Conservation (phyloP, 2,797 vertebrate genomes). For the Microchirus variegatus region DNA sequence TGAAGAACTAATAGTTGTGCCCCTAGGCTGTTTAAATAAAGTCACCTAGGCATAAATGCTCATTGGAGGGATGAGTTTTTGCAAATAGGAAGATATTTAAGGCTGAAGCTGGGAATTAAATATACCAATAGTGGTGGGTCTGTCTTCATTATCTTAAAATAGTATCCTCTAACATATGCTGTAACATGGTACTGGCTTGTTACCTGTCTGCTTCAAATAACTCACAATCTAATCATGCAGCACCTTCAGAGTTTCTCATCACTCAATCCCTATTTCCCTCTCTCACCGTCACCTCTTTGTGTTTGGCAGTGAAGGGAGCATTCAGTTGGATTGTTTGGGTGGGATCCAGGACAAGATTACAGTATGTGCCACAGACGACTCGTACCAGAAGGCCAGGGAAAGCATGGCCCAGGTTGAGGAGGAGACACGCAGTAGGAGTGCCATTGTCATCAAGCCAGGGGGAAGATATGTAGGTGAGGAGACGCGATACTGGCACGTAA, state of each 20-base stretch:
- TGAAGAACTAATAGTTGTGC: conserved; percentile 46
- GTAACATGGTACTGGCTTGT: background rate
- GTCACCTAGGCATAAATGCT: conserved; percentile 31
- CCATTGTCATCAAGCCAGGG: conserved; percentile 96
- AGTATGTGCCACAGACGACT: conserved; percentile 96
- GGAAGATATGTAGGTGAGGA: conserved; percentile 92
- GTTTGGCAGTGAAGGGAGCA: conserved; percentile 87
- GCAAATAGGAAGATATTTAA: conserved; percentile 11
- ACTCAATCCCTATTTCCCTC: conserved; percentile 6
- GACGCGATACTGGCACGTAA: background rate
- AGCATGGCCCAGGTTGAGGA: conserved; percentile 97
- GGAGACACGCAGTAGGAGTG: conserved; percentile 93
- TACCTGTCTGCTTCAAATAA: background rate
- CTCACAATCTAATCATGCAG: background rate
- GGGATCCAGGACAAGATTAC: conserved; percentile 98
- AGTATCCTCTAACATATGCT: conserved; percentile 4
- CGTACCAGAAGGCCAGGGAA: conserved; percentile 96
- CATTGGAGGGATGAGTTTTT: conserved; percentile 8
- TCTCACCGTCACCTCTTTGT: conserved; percentile 36
- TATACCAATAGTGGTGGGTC: background rate
- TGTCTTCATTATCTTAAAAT: conserved; percentile 3
- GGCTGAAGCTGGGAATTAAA: conserved; percentile 4
- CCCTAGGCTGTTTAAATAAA: conserved; percentile 27
- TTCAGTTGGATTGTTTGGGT: conserved; percentile 95
- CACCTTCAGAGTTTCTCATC: background rate